Base-by-base conservation (phyloP, 2,797 vertebrate genomes). In the Serranus cabrilla region DNA sequence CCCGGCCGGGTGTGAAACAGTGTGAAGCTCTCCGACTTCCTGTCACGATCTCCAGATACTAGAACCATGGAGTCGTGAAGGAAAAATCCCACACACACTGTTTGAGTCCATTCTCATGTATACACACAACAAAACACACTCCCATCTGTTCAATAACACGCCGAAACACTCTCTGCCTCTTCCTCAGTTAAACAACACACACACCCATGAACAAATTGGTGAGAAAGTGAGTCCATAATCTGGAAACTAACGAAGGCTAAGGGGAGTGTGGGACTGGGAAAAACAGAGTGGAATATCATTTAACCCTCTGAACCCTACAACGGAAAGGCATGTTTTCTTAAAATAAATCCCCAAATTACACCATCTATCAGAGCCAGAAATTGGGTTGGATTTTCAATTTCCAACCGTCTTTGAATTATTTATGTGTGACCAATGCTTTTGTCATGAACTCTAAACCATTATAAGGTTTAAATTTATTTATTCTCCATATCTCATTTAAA, bases 41-140 rank as follows among this genome's bases (percentile, higher is more conserved):
- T 87, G 87, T 90, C 77, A 70, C 11, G 73, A 84, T 74, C 62
- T 81, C 59, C 62, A 74, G 74, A 81, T 69, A 69, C 78, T 55
- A 69, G 45, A 75, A 59, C 64, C 51, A 43, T 21, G 45, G 23
- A 68, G 54, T 54, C 37, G 16, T 25, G 67, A 78, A 76, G 76
- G 79, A 74, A 76, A 85, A 21, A n/a, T 68, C 25, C 47, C 51
- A 60, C 42, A 73, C 47, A 78, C 62, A 37, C 50, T 20, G 27
- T 56, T 23, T 34, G n/a, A 39, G 37, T 20, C 50, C 2, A 46
- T 45, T 70, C 71, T 62, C 52, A 60, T 77, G 59, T 20, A 6
- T 61, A 46, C 56, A 47, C 62, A 56, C 43, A 37, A 68, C 37
- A 57, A 65, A 76, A 74, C 46, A 55, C n/a, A 25, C 40, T 52